Percentiles rank a stretch among this genome's conserved stretches.
Evolutionary conservation across 2,888 invertebrate species (phyloP).

Genomic region (Drosophila siamana): DNA sequence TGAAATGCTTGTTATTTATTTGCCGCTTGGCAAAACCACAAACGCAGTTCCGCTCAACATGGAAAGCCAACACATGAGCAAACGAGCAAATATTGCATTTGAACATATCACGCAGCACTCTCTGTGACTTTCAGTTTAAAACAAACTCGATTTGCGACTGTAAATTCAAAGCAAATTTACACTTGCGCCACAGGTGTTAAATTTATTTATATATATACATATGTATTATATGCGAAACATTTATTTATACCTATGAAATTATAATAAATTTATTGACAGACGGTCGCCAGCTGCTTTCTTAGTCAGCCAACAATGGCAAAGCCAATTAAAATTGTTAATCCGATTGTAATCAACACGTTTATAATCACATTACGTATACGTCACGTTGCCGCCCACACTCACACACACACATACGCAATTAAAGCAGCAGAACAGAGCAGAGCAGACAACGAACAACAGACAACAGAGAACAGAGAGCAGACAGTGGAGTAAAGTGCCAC

Average conservation of each 20-base stretch:
- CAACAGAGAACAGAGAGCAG: not conserved
- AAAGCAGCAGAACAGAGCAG: slow-evolving; percentile 30
- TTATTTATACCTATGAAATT: not conserved
- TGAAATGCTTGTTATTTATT: slow-evolving; percentile 70
- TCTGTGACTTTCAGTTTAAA: not conserved
- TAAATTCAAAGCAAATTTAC: no score
- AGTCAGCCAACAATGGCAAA: slow-evolving; percentile 38
- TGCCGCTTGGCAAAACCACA: slow-evolving; percentile 65
- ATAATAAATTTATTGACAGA: not conserved
- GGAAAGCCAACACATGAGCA: slow-evolving; percentile 8
- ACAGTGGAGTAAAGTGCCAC: slow-evolving; percentile 28
- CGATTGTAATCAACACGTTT: slow-evolving; percentile 56
- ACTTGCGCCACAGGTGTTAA: not conserved
- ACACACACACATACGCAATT: slow-evolving; percentile 44
- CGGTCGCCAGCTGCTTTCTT: not conserved
- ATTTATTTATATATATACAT: no score
- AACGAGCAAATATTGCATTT: slow-evolving; percentile 49
- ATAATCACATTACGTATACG: slow-evolving; percentile 72
- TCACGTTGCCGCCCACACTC: slow-evolving; percentile 30
- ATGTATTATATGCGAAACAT: no score
- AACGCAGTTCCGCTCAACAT: slow-evolving; percentile 25
- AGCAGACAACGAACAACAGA: no score
- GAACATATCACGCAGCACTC: slow-evolving; percentile 4
- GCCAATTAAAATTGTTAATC: slow-evolving; percentile 69
- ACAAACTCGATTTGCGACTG: slow-evolving; percentile 26